These are phyloP conservation scores for Scolanthus callimorphus DNA, from an alignment of 92 coral and sea anemone genomes.

Conservation along the genomic window DNA sequence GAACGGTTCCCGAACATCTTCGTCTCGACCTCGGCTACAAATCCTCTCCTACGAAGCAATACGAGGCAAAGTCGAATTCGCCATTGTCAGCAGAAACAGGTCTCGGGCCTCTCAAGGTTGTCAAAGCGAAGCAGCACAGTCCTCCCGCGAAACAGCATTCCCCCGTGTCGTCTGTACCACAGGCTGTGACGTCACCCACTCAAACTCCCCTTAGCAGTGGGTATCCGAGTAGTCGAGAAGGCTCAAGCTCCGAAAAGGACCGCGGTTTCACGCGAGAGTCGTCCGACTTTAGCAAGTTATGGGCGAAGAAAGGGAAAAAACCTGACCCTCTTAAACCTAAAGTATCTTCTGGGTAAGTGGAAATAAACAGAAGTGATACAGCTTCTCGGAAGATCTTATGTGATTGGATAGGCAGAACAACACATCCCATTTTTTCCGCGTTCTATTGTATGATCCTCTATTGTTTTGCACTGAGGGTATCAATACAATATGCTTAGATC, in stretches of 20 bases:
- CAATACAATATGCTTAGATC: too few relatives aligned
- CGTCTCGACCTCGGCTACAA: constrained; percentile 56
- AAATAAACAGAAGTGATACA: not conserved
- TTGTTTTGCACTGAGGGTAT: too few relatives aligned
- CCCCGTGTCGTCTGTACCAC: constrained; percentile 13
- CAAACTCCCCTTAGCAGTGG: constrained; percentile 10
- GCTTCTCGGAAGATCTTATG: too few relatives aligned
- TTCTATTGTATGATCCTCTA: too few relatives aligned
- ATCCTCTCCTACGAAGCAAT: constrained; percentile 41
- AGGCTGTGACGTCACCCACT: constrained; percentile 25
- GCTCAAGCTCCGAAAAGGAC: constrained; percentile 1
- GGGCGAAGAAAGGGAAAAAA: constrained; percentile 31
- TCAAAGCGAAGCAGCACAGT: constrained; percentile 41
- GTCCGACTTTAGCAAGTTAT: constrained; percentile 15
- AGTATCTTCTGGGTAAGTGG: constrained; percentile 23
- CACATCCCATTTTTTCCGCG: too few relatives aligned
- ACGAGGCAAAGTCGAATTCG: constrained; percentile 57
- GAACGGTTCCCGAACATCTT: constrained; percentile 76
- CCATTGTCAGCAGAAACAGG: constrained; percentile 37
- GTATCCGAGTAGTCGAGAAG: constrained; percentile 17
- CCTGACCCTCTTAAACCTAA: constrained; percentile 19
- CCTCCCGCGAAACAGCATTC: constrained; percentile 23
- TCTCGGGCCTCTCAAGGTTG: constrained; percentile 59
- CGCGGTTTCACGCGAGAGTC: constrained; percentile 7
- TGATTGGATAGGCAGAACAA: too few relatives aligned